Base-by-base conservation (phyloP, 2,113 vertebrate genomes). In the Haliaeetus leucogaster region DNA sequence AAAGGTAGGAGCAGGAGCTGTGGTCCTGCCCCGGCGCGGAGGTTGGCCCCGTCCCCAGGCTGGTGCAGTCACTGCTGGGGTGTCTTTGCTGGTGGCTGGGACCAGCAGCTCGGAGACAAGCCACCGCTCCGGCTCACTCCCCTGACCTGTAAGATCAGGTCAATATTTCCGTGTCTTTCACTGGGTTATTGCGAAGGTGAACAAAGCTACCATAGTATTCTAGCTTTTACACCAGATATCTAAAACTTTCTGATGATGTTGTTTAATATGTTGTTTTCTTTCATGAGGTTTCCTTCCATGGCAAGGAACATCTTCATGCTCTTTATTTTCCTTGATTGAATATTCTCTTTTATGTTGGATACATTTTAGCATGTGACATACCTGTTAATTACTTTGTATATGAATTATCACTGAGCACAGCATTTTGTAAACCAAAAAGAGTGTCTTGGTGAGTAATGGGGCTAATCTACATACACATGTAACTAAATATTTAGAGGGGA, bases 11-110 rank as follows among this genome's bases (percentile, higher is more conserved):
- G 70, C 12, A 21, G 71, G 30, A 81, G 38, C 43, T 55, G 56
- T 65, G 73, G 29, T 66, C 40, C 58, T 94, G 21, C 61, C 77
- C 53, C 0, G 1, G 13, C 0, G 1, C 1, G 3, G 50, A 26
- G 27, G 10, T 25, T 72, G 88, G 30, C 30, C 58, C 38, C 11
- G 2, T 50, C 50, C 61, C 27, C 72, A 71, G 43, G n/a, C 59
- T 32, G 42, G 23, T 27, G 29, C 11, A 18, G 9, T 30, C 3
- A 0, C 65, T 6, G 32, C 47, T 42, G 36, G 48, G 22, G 13
- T 61, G 67, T 9, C 42, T 32, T 59, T 52, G 55, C 38, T 12
- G 56, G 52, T 18, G 62, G 47, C 38, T 80, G 66, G 56, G 32
- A 55, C 55, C 48, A 65, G 66, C 45, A 32, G n/a, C 45, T 85